Conservation (phyloP, 2,113 vertebrate species). For the Odocoileus virginianus region DNA sequence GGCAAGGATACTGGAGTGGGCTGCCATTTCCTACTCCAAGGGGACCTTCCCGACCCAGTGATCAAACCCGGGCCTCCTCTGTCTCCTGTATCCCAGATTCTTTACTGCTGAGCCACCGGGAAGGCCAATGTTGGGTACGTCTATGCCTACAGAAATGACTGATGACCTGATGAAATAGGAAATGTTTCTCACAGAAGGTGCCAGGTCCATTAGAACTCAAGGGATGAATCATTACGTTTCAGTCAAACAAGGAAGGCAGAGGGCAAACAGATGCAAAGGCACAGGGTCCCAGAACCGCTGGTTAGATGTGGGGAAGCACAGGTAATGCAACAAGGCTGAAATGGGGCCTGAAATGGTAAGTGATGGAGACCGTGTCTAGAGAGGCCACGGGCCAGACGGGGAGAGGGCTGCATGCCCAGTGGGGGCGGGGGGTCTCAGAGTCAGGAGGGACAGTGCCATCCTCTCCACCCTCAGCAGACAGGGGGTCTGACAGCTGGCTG, state of each 20-base stretch:
- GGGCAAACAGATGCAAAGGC: neutral
- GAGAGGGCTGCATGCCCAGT: neutral
- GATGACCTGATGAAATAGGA: neutral
- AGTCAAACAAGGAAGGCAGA: neutral
- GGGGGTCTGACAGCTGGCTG: no score
- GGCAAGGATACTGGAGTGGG: neutral
- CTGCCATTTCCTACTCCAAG: neutral
- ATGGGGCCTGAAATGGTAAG: neutral
- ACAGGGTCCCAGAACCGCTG: no score
- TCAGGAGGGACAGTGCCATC: fast-evolving
- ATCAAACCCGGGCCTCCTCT: neutral
- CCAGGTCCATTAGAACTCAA: neutral
- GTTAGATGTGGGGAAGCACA: neutral
- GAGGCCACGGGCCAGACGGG: fast-evolving
- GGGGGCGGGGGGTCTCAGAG: neutral
- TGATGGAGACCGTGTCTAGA: neutral
- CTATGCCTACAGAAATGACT: neutral
- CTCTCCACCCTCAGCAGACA: no score
- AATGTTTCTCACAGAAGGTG: neutral
- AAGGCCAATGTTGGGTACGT: neutral
- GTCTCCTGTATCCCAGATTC: neutral
- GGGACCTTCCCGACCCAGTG: neutral
- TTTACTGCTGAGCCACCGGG: neutral
- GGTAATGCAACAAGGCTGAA: neutral
- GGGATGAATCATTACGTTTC: neutral